Evolutionary conservation across 2,888 invertebrate genomes (phyloP).

Genomic region (Panzeria rudis): DNA sequence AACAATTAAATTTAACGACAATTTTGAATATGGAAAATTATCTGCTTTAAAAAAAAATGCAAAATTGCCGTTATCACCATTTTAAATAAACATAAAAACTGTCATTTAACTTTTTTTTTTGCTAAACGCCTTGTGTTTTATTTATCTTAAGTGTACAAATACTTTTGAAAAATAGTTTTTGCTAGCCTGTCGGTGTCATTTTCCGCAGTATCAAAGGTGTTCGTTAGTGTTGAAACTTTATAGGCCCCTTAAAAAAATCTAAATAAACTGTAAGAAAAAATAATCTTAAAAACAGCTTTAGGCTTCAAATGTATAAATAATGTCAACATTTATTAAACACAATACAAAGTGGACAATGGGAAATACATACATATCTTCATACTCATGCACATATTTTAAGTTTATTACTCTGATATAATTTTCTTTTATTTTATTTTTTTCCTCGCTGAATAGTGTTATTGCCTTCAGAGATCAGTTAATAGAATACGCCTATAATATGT

Average conservation of each 20-base stretch:
- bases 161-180: conserved; percentile 41
- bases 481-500: conserved; percentile 58
- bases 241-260: not conserved
- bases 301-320: conserved; percentile 46
- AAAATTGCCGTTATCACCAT: conserved; percentile 41
- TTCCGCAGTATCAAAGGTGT: conserved; percentile 60
- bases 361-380: conserved; percentile 7
- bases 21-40: conserved; percentile 48
- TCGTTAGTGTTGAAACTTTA: conserved; percentile 51
- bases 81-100: conserved; percentile 45
- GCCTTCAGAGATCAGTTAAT: conserved; percentile 39
- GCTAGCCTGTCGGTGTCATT: not conserved
- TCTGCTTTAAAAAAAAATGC: not conserved
- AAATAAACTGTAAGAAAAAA: conserved; percentile 18
- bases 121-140: not conserved
- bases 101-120: conserved; percentile 39
- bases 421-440: conserved; percentile 18
- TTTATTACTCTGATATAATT: conserved; percentile 10
- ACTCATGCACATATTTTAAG: not conserved
- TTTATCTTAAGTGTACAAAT: conserved; percentile 41
- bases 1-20: conserved; percentile 43
- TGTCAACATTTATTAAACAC: conserved; percentile 56
- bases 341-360: conserved; percentile 30
- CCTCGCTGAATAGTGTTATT: not conserved
- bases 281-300: conserved; percentile 43